Percentiles rank a stretch among this genome's conserved stretches.
Evolutionary conservation across 2,888 invertebrate genomes (phyloP).

Genomic region (Luperina testacea): DNA sequence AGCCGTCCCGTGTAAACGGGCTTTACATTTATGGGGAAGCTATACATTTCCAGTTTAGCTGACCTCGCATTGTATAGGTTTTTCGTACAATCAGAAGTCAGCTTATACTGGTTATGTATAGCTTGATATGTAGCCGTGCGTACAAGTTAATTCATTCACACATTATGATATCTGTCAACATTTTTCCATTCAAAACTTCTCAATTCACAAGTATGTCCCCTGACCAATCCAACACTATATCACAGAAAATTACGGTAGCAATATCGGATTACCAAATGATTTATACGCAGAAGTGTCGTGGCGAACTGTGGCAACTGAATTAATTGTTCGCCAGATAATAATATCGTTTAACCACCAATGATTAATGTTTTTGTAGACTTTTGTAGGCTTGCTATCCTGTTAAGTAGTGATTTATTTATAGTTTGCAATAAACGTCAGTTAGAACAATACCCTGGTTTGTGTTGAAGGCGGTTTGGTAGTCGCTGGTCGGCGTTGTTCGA

Average conservation of each 20-base stretch:
- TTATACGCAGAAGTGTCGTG: conserved; percentile 78
- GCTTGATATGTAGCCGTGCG: too few relatives aligned
- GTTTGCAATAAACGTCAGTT: conserved; percentile 25
- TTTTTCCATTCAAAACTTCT: background rate
- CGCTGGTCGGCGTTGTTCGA: background rate
- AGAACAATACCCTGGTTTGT: conserved; percentile 17
- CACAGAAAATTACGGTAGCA: conserved; percentile 70
- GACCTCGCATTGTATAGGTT: too few relatives aligned
- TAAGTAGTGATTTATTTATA: conserved; percentile 52
- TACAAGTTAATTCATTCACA: background rate
- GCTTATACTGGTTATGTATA: too few relatives aligned
- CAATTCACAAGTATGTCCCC: conserved; percentile 19
- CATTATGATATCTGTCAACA: background rate
- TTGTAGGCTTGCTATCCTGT: conserved; percentile 57
- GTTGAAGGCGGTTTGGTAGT: background rate
- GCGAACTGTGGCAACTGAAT: conserved; percentile 71
- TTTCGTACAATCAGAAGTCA: too few relatives aligned
- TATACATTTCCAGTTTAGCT: too few relatives aligned
- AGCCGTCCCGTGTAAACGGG: background rate
- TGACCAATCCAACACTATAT: conserved; percentile 55
- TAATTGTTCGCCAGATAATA: conserved; percentile 79
- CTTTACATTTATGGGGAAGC: too few relatives aligned
- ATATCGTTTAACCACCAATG: conserved; percentile 72
- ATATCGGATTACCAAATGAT: conserved; percentile 79
- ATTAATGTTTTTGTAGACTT: conserved; percentile 72